These are phyloP conservation scores for Canis aureus DNA, from an alignment of 2,113 vertebrate genomes.

Conservation along the genomic window DNA sequence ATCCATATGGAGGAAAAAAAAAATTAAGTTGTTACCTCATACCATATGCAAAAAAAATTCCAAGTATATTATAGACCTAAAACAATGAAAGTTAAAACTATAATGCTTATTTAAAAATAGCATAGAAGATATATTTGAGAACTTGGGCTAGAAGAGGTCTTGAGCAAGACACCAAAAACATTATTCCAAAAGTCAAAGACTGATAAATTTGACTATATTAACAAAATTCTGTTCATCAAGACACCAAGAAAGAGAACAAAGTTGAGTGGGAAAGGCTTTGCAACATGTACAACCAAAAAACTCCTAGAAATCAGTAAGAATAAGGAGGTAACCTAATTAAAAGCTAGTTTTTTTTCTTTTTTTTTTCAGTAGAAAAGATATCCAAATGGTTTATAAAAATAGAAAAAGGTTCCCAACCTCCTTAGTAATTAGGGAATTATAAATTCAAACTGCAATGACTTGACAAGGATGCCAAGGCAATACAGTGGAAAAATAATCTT, in stretches of 20 bases:
- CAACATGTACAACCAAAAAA: slow-evolving; percentile 10
- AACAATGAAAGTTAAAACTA: slow-evolving; percentile 36
- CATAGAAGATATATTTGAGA: background rate
- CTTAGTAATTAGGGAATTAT: background rate
- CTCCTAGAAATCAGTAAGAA: background rate
- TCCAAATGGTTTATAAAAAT: background rate
- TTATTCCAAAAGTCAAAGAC: background rate
- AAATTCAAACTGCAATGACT: slow-evolving; percentile 16
- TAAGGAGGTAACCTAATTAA: background rate
- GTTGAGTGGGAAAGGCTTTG: background rate
- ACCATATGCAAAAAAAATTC: slow-evolving; percentile 15
- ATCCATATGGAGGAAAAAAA: background rate
- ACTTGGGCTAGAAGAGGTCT: background rate
- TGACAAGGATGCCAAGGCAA: background rate
- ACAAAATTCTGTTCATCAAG: slow-evolving; percentile 12
- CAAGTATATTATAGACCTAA: background rate
- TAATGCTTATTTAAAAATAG: background rate
- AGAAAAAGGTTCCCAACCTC: background rate
- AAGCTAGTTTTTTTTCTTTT: background rate
- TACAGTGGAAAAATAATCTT: background rate
- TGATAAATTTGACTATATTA: background rate
- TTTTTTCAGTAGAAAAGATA: slow-evolving; percentile 9
- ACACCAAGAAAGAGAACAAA: background rate
- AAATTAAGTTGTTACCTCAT: background rate
- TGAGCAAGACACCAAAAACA: slow-evolving; percentile 3